phyloP scores from a whole-genome alignment of 2,797 vertebrate species.

The Acanthopagrus latus region DNA sequence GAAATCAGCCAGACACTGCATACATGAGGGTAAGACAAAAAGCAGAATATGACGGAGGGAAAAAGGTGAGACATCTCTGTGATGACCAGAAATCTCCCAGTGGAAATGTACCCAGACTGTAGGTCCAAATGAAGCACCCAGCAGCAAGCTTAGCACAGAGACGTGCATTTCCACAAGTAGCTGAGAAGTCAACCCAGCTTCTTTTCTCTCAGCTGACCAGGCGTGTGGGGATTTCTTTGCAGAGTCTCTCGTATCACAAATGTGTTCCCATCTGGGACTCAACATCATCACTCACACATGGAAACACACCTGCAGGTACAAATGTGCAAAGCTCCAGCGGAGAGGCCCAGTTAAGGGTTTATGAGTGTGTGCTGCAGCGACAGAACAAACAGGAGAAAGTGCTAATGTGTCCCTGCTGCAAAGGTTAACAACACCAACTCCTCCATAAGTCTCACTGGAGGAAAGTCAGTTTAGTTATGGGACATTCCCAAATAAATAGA shows the following conservation, averaged over 20 bases:
- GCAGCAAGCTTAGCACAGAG: slow-evolving; percentile 67
- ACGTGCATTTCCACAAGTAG: slow-evolving; percentile 76
- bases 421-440: slow-evolving; percentile 6
- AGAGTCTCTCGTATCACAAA: slow-evolving; percentile 22
- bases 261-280: slow-evolving; percentile 19
- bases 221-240: slow-evolving; percentile 46
- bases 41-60: slow-evolving; percentile 3
- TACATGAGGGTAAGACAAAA: slow-evolving; percentile 43
- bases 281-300: slow-evolving; percentile 30
- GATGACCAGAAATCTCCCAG: slow-evolving; percentile 43
- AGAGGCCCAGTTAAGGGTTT: slow-evolving; percentile 43
- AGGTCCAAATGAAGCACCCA: slow-evolving; percentile 48
- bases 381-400: slow-evolving; percentile 49
- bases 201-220: slow-evolving; percentile 55
- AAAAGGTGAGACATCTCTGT: slow-evolving; percentile 19
- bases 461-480: slow-evolving; percentile 8
- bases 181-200: slow-evolving; percentile 61
- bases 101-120: slow-evolving; percentile 76
- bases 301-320: slow-evolving; percentile 38
- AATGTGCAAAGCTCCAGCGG: slow-evolving; percentile 18
- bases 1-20: slow-evolving; percentile 36
- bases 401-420: slow-evolving; percentile 46
- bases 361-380: slow-evolving; percentile 35
- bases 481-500: slow-evolving; percentile 23
- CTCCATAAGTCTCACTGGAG: slow-evolving; percentile 12